Percentiles rank a stretch among this genome's conserved stretches.
Evolutionary conservation across 2,888 invertebrate species (phyloP).

Genomic region (Diloba caeruleocephala): DNA sequence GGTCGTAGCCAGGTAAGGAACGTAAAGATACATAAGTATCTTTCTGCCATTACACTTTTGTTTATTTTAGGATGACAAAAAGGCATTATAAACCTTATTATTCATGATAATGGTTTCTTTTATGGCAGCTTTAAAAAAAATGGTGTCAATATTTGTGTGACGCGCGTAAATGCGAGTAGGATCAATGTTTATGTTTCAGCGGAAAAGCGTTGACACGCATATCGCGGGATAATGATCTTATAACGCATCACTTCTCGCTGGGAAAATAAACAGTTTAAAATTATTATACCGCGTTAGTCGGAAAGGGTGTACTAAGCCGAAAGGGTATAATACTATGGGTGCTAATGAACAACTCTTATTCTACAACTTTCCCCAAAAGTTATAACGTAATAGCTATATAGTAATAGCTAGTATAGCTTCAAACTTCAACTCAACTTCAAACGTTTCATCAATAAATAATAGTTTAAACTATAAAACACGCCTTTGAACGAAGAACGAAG

Average conservation of each 20-base stretch:
- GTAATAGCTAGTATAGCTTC: too few species aligned
- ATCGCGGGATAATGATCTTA: slow-evolving; percentile 1
- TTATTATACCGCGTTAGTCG: background rate
- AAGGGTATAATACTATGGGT: too few species aligned
- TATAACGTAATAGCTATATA: too few species aligned
- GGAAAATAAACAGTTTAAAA: slow-evolving; percentile 19
- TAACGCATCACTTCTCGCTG: background rate
- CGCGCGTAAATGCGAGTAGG: slow-evolving; percentile 11
- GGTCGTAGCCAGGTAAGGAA: slow-evolving; percentile 10
- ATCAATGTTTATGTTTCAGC: slow-evolving; percentile 32
- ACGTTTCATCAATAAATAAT: too few species aligned
- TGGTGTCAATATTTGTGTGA: slow-evolving; percentile 18
- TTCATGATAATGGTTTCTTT: slow-evolving; percentile 33
- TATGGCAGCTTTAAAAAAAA: slow-evolving; percentile 40
- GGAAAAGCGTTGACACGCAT: slow-evolving; percentile 18
- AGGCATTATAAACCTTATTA: slow-evolving; percentile 36
- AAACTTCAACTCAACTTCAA: too few species aligned
- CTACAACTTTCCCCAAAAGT: too few species aligned
- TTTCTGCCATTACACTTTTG: slow-evolving; percentile 37
- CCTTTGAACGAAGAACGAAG: too few species aligned
- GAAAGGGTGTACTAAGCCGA: too few species aligned
- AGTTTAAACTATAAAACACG: too few species aligned
- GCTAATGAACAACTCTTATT: too few species aligned
- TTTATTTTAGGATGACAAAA: slow-evolving; percentile 32
- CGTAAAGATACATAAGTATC: slow-evolving; percentile 19